phyloP scores from a whole-genome alignment of 2,113 vertebrate genomes.

The Cathartes aura region DNA sequence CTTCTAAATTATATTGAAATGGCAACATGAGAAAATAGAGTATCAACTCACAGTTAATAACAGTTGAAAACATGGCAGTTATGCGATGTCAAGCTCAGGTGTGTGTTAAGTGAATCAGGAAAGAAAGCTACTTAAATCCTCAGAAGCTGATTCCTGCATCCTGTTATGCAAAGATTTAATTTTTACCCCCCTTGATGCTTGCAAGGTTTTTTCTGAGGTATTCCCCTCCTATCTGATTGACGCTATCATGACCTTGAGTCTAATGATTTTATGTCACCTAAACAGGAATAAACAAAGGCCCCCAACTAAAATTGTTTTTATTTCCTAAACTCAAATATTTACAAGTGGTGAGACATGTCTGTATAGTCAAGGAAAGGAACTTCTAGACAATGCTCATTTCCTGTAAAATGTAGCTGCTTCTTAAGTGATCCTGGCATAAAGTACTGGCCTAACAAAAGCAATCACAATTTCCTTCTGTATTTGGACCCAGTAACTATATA shows the following conservation, averaged over 20 bases:
- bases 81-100: not conserved
- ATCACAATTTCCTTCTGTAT: not conserved
- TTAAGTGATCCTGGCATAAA: not conserved
- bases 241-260: not conserved
- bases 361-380: constrained; percentile 6
- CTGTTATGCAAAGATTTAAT: not conserved
- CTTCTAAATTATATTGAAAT: not conserved
- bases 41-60: not conserved
- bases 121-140: not conserved
- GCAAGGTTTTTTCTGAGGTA: not conserved
- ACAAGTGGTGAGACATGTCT: not conserved
- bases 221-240: not conserved
- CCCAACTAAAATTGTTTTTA: not conserved
- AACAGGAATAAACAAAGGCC: constrained; percentile 23
- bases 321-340: constrained; percentile 34
- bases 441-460: not conserved
- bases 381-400: not conserved
- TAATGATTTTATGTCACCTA: not conserved
- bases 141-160: not conserved
- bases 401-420: not conserved
- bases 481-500: not conserved
- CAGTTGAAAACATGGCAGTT: not conserved
- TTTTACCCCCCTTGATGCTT: not conserved
- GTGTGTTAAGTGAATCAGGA: not conserved
- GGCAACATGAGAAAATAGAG: not conserved